A percentile compares a stretch with the other conserved stretches of the same genome.
Conservation (phyloP, 1,140 invertebrate species). For the Planococcus citri region DNA sequence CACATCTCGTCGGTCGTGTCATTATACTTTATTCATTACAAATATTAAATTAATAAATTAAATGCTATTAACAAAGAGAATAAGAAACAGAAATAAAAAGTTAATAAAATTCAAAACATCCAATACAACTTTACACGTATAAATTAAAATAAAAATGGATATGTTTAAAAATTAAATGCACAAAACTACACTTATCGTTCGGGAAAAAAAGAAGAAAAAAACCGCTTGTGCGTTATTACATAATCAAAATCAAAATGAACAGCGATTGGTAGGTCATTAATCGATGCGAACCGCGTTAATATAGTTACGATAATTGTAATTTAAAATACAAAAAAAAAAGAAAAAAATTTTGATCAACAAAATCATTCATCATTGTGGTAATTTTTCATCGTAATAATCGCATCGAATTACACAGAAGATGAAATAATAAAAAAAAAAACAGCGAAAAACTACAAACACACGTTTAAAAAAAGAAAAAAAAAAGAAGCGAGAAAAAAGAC, state of each 20-base stretch:
- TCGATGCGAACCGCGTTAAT: too few species aligned
- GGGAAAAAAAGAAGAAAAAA: not conserved
- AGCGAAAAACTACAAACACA: not conserved
- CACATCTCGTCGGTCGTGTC: too few species aligned
- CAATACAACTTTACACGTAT: not conserved
- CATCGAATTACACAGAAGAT: not conserved
- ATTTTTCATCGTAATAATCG: not conserved
- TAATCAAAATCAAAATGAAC: not conserved
- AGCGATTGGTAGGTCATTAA: too few species aligned
- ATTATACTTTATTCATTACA: slow-evolving; percentile 12
- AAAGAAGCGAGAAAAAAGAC: too few species aligned
- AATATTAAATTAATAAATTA: slow-evolving; percentile 16
- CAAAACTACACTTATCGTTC: not conserved
- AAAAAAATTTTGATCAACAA: not conserved
- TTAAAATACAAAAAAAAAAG: too few species aligned
- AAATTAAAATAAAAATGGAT: slow-evolving; percentile 11
- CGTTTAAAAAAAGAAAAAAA: not conserved
- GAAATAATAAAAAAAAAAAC: not conserved
- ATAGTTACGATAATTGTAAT: too few species aligned
- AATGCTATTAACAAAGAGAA: slow-evolving; percentile 15
- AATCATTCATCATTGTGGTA: not conserved
- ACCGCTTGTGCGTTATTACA: not conserved
- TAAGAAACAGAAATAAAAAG: slow-evolving; percentile 16
- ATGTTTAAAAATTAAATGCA: slow-evolving; percentile 20
- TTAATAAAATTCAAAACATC: slow-evolving; percentile 9